These are phyloP conservation scores for Trididemnum nubilum DNA, from an alignment of 23 tunicate genomes.

Conservation along the genomic window DNA sequence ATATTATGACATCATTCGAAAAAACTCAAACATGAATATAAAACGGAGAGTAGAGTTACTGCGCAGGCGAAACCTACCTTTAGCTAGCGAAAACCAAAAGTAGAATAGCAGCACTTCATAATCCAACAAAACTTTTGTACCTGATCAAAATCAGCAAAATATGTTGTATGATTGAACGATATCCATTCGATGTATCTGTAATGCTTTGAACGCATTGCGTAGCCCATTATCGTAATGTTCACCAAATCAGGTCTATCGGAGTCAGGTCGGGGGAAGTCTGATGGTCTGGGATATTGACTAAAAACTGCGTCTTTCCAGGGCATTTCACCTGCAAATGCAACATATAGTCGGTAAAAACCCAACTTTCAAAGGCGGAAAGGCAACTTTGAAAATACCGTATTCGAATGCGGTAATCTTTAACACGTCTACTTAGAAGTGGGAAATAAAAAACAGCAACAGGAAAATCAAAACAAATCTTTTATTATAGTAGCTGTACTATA, in stretches of 20 bases:
- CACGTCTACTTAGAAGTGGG: too few species aligned
- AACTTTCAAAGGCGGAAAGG: neutral
- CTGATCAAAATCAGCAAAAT: slow-evolving; percentile 50
- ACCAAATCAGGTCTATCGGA: slow-evolving; percentile 62
- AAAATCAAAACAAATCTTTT: too few species aligned
- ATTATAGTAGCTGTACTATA: too few species aligned
- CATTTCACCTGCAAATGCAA: neutral
- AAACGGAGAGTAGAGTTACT: too few species aligned
- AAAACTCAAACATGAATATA: too few species aligned
- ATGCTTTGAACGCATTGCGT: slow-evolving; percentile 65
- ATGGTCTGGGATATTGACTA: slow-evolving; percentile 92
- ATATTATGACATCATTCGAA: too few species aligned
- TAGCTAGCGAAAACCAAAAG: too few species aligned
- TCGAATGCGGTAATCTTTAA: too few species aligned
- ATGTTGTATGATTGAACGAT: slow-evolving; percentile 53
- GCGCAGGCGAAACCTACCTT: too few species aligned
- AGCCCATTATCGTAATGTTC: slow-evolving; percentile 90
- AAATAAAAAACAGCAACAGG: too few species aligned
- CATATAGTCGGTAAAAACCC: neutral
- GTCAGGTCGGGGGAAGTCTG: slow-evolving; percentile 66
- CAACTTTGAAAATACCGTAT: too few species aligned
- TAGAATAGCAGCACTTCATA: neutral
- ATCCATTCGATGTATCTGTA: slow-evolving; percentile 85
- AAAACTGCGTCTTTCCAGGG: slow-evolving; percentile 75
- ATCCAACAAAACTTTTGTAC: neutral